Percentiles rank a stretch among this genome's conserved stretches.
Conservation (phyloP, 2,888 invertebrate species). For the Aricia artaxerxes region DNA sequence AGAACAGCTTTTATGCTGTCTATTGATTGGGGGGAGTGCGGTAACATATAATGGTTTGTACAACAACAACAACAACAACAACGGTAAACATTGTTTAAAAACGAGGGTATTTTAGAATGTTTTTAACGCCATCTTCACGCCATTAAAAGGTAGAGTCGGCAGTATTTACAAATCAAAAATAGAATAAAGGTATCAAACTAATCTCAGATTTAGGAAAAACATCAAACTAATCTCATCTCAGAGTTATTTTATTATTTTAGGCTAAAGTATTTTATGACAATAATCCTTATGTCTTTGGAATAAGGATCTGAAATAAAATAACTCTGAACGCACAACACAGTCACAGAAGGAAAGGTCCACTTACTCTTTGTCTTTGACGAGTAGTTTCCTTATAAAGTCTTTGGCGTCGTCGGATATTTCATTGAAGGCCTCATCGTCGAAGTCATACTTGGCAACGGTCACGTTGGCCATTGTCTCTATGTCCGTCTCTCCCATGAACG, state of each 20-base stretch:
- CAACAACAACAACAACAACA: not conserved
- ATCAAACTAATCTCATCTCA: not conserved
- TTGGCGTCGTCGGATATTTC: constrained; percentile 96
- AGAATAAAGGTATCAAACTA: not conserved
- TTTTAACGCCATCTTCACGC: not conserved
- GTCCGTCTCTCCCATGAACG: constrained; percentile 99
- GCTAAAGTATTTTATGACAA: not conserved
- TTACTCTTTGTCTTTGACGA: constrained; percentile 95
- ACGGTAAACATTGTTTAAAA: not conserved
- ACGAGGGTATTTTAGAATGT: not conserved
- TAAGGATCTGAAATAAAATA: constrained; percentile 1
- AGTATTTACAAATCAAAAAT: not conserved
- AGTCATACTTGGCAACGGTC: constrained; percentile 97
- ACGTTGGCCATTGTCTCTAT: constrained; percentile 99
- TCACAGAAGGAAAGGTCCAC: constrained; percentile 54
- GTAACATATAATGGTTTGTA: not conserved
- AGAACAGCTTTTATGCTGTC: constrained; percentile 45
- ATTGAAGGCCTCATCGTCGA: constrained; percentile 97
- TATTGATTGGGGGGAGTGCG: not conserved
- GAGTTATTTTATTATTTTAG: not conserved
- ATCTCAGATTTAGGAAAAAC: not conserved
- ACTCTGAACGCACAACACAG: not conserved
- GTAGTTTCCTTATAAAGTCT: constrained; percentile 95
- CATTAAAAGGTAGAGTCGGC: constrained; percentile 3
- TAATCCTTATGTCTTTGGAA: not conserved